Percentiles rank a stretch among this genome's conserved stretches.
Evolutionary conservation across 1,140 invertebrate species (phyloP).

Genomic region (Pseudobourletiella spinata): DNA sequence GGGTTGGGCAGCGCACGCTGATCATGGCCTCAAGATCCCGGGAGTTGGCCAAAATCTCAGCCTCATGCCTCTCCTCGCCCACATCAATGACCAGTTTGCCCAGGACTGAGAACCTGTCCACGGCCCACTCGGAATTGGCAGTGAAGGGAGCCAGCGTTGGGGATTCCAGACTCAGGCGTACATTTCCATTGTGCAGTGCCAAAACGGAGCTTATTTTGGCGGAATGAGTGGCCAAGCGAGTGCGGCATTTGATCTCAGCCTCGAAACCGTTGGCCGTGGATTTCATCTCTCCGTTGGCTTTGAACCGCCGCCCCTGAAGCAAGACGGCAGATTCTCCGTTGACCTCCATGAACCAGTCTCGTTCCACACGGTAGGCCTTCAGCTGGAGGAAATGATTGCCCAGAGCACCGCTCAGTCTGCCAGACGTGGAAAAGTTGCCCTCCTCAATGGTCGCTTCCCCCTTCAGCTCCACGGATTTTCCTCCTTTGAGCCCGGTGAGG

Average conservation of each 20-base stretch:
- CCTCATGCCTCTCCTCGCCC: background rate
- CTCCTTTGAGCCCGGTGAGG: background rate
- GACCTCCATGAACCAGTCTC: conserved; percentile 9
- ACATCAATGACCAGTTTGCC: conserved; percentile 3
- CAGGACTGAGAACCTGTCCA: background rate
- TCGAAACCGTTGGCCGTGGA: conserved; percentile 7
- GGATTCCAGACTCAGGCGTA: conserved; percentile 4
- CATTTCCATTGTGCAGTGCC: background rate
- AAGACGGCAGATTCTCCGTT: conserved; percentile 26
- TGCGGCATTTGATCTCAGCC: conserved; percentile 16
- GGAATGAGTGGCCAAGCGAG: conserved; percentile 12
- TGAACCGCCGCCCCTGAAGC: conserved; percentile 20
- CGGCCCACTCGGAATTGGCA: conserved; percentile 4
- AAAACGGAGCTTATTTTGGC: background rate
- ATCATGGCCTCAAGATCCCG: conserved; percentile 19
- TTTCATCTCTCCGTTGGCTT: background rate
- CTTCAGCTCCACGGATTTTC: background rate
- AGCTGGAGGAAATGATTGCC: conserved; percentile 24
- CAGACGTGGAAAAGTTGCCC: background rate
- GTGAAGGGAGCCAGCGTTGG: conserved; percentile 7
- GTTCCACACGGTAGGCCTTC: background rate
- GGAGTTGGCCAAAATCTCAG: conserved; percentile 10
- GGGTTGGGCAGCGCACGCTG: conserved; percentile 14
- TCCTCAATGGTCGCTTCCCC: conserved; percentile 1
- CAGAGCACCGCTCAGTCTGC: conserved; percentile 17